Evolutionary conservation across 2,888 invertebrate species (phyloP).

Genomic region (Dynastes hyllus): DNA sequence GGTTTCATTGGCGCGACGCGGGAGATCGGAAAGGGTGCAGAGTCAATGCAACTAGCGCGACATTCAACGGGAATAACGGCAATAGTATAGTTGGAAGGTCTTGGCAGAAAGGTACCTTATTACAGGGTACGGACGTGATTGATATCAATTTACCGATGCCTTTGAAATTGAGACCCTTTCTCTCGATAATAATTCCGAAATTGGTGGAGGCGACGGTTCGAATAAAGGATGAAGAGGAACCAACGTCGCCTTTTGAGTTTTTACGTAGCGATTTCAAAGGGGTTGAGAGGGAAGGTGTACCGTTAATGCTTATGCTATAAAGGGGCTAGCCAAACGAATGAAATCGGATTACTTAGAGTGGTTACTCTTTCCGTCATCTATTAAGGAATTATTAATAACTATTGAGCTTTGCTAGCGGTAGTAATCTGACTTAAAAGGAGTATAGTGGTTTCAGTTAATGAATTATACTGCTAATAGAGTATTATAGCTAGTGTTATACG

Average conservation of each 20-base stretch:
- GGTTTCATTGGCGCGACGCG: slow-evolving; percentile 66
- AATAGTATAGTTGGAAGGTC: not conserved
- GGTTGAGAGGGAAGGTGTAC: not conserved
- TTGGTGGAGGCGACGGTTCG: slow-evolving; percentile 35
- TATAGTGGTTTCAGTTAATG: slow-evolving; percentile 13
- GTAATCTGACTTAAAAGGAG: slow-evolving; percentile 33
- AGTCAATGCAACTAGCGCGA: slow-evolving; percentile 58
- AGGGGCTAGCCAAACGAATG: slow-evolving; percentile 19
- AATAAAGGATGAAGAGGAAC: not conserved
- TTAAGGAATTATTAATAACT: slow-evolving; percentile 48
- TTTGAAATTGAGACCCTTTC: slow-evolving; percentile 57
- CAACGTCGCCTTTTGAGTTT: slow-evolving; percentile 1
- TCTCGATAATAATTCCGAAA: slow-evolving; percentile 34
- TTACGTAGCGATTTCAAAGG: not conserved
- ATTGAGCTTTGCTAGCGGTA: slow-evolving; percentile 24
- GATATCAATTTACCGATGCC: slow-evolving; percentile 59
- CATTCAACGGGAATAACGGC: slow-evolving; percentile 19
- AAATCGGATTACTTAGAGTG: slow-evolving; percentile 50
- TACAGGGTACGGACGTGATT: slow-evolving; percentile 61
- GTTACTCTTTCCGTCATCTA: not conserved
- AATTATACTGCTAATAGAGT: slow-evolving; percentile 2
- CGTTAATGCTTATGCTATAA: not conserved
- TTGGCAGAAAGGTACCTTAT: slow-evolving; percentile 27
- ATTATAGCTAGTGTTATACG: not conserved
- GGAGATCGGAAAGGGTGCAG: slow-evolving; percentile 57